Percentiles rank a stretch among this genome's conserved stretches.
Evolutionary conservation across 2,888 invertebrate genomes (phyloP).

Genomic region (Thalpophila matura): DNA sequence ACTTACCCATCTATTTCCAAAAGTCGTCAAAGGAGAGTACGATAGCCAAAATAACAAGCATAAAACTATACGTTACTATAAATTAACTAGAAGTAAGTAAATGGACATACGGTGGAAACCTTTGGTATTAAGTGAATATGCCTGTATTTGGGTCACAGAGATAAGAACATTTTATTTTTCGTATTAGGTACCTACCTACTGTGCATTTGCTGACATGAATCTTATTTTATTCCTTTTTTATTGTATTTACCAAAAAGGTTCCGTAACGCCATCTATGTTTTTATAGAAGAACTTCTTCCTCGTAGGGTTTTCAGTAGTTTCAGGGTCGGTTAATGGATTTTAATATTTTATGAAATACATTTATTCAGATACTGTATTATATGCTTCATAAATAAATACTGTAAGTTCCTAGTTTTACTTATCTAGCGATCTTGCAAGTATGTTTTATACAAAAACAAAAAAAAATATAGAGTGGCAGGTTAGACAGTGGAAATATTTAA

Average conservation of each 20-base stretch:
- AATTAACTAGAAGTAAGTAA: constrained; percentile 49
- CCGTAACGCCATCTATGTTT: constrained; percentile 39
- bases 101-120: constrained; percentile 45
- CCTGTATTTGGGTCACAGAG: constrained; percentile 71
- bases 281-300: constrained; percentile 2
- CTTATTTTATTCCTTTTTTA: constrained; percentile 10
- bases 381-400: too few species aligned
- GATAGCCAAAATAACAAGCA: constrained; percentile 16
- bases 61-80: constrained; percentile 9
- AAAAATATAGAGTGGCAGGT: too few species aligned
- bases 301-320: neutral
- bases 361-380: too few species aligned
- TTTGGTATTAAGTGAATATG: constrained; percentile 70
- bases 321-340: neutral
- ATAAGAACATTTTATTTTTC: constrained; percentile 71
- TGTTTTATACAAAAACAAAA: too few species aligned
- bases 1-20: neutral
- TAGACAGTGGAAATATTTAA: too few species aligned
- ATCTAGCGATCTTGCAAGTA: too few species aligned
- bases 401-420: too few species aligned
- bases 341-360: too few species aligned
- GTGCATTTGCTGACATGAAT: constrained; percentile 32
- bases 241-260: neutral
- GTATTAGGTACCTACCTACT: too few species aligned
- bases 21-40: constrained; percentile 9